Evolutionary conservation across 2,797 vertebrate genomes (phyloP).

Genomic region (Sebastes trivittatus): DNA sequence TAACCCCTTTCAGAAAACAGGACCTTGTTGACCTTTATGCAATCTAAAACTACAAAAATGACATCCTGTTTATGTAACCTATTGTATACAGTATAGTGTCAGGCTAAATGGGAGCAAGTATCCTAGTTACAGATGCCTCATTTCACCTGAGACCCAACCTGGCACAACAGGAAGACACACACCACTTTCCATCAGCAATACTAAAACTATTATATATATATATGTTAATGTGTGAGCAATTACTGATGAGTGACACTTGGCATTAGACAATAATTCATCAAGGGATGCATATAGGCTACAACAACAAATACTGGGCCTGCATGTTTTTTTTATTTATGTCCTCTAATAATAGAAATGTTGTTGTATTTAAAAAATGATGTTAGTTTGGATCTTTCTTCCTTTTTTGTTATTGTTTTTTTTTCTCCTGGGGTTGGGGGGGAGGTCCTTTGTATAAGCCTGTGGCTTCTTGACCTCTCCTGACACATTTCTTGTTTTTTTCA

Average conservation of each 20-base stretch:
- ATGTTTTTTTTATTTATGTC: not conserved
- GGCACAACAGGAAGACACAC: not conserved
- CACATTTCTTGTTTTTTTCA: too few relatives aligned
- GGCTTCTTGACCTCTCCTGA: too few relatives aligned
- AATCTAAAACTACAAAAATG: not conserved
- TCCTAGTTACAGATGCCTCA: slow-evolving; percentile 30
- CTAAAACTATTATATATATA: too few relatives aligned
- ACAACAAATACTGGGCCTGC: not conserved
- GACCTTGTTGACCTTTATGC: slow-evolving; percentile 3
- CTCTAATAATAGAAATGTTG: not conserved
- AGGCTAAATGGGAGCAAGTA: not conserved
- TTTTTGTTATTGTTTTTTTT: too few relatives aligned
- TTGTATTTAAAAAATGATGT: too few relatives aligned
- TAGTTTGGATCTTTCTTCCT: too few relatives aligned
- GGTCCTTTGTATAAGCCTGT: too few relatives aligned
- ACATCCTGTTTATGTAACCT: slow-evolving; percentile 1
- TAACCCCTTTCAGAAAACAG: not conserved
- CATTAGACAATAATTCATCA: not conserved
- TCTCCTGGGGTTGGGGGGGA: too few relatives aligned
- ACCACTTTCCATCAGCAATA: not conserved
- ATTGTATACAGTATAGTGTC: too few relatives aligned
- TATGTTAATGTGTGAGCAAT: not conserved
- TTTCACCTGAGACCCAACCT: slow-evolving; percentile 39
- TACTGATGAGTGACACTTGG: not conserved
- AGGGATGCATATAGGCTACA: not conserved